Conservation (phyloP, 1,140 invertebrate genomes). For the Zaprionus capensis region DNA sequence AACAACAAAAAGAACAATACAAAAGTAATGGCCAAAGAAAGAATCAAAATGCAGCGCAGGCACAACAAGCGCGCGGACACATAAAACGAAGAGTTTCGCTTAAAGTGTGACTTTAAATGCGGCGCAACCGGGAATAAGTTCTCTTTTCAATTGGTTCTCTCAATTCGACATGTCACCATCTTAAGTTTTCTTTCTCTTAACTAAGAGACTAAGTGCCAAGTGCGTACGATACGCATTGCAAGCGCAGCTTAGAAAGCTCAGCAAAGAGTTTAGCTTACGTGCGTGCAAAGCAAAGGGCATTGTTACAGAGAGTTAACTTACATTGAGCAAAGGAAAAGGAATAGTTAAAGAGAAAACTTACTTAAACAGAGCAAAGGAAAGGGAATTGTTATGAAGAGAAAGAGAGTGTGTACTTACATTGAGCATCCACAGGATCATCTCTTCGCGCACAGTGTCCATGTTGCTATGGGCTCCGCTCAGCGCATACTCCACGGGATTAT, state of each 20-base stretch:
- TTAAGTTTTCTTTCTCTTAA: too few species aligned
- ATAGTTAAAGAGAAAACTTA: too few species aligned
- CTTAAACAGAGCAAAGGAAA: not conserved
- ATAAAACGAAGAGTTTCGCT: slow-evolving; percentile 3
- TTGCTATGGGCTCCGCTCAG: slow-evolving; percentile 59
- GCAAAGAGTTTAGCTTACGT: too few species aligned
- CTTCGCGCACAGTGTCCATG: slow-evolving; percentile 69
- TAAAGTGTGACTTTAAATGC: slow-evolving; percentile 16
- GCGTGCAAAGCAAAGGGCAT: too few species aligned
- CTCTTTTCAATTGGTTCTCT: not conserved
- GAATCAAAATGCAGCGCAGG: slow-evolving; percentile 39
- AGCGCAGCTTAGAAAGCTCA: too few species aligned
- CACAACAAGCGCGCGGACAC: slow-evolving; percentile 12
- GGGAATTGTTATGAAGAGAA: not conserved
- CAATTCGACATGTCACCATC: not conserved
- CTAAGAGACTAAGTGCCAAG: too few species aligned
- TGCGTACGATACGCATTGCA: too few species aligned
- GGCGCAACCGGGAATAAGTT: not conserved
- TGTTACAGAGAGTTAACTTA: too few species aligned
- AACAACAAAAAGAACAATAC: slow-evolving; percentile 13
- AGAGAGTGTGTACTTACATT: slow-evolving; percentile 63
- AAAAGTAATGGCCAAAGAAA: not conserved
- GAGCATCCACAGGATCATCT: slow-evolving; percentile 71
- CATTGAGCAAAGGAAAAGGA: too few species aligned
- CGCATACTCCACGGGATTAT: slow-evolving; percentile 70